Conservation (phyloP, 2,888 invertebrate genomes). For the Neoscelio sp. region DNA sequence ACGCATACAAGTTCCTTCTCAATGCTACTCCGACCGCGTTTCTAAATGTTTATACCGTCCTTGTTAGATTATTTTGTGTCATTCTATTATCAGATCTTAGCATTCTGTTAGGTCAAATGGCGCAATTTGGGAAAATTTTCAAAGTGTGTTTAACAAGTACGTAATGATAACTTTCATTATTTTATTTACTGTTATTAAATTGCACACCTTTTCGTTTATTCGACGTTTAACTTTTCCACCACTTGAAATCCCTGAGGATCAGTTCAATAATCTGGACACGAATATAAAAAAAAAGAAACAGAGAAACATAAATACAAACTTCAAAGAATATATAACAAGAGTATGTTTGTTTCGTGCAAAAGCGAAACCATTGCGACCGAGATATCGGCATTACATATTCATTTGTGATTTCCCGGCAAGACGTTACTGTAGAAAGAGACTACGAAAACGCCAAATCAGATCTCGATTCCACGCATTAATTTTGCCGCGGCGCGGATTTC, state of each 20-base stretch:
- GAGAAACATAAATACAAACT: too few species aligned
- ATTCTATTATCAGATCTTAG: conserved; percentile 43
- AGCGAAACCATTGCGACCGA: conserved; percentile 19
- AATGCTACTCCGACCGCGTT: conserved; percentile 41
- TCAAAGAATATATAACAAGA: conserved; percentile 59
- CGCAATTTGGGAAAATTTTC: conserved; percentile 5
- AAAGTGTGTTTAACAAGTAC: not conserved
- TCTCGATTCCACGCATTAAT: conserved; percentile 81
- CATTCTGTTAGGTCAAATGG: conserved; percentile 30
- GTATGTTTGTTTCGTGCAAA: conserved; percentile 21
- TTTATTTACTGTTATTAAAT: conserved; percentile 20
- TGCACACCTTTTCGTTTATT: conserved; percentile 2
- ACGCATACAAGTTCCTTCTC: conserved; percentile 52
- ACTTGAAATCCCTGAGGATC: not conserved
- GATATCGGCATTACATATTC: conserved; percentile 78
- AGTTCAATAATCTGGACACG: too few species aligned
- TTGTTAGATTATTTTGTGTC: conserved; percentile 54
- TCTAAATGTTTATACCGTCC: conserved; percentile 24
- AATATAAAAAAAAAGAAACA: too few species aligned
- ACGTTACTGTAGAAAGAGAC: conserved; percentile 22
- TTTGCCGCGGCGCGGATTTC: conserved; percentile 78
- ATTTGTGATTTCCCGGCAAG: conserved; percentile 77
- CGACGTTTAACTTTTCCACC: conserved; percentile 4
- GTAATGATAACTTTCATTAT: too few species aligned
- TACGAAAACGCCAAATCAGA: conserved; percentile 78